phyloP scores from a whole-genome alignment of 2,888 invertebrate species.

The Drosophila crucigera region DNA sequence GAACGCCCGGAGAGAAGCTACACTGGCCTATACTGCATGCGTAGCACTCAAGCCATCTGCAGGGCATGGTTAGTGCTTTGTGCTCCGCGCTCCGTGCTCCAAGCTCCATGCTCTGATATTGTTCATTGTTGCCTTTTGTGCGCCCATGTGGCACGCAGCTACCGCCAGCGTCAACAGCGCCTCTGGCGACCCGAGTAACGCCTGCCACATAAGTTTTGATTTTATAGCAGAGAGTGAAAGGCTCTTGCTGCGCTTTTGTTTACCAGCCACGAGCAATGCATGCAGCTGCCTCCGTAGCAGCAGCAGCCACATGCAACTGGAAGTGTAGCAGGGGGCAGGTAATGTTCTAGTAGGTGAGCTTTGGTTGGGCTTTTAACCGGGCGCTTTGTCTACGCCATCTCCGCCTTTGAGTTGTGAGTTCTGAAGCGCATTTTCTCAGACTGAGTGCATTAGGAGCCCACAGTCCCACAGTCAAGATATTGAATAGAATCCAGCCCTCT shows the following conservation, averaged over 20 bases:
- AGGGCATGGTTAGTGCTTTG: constrained; percentile 25
- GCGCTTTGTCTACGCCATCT: constrained; percentile 53
- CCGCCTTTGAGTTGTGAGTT: constrained; percentile 24
- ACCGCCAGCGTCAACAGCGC: constrained; percentile 25
- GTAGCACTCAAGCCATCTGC: constrained; percentile 51
- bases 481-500: constrained; percentile 12
- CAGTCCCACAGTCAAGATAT: constrained; percentile 17
- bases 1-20: constrained; percentile 40
- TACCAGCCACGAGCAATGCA: constrained; percentile 65
- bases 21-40: constrained; percentile 38
- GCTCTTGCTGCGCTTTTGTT: constrained; percentile 77
- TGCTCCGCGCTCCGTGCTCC: constrained; percentile 4
- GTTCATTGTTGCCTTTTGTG: constrained; percentile 73
- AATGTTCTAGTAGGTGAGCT: constrained; percentile 17
- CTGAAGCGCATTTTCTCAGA: constrained; percentile 21
- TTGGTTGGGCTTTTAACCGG: constrained; percentile 21
- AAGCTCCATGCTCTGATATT: constrained; percentile 36
- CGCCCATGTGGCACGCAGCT: constrained; percentile 28
- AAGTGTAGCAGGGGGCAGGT: background rate
- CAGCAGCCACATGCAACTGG: constrained; percentile 15
- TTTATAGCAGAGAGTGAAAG: constrained; percentile 34
- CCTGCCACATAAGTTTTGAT: constrained; percentile 70
- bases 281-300: constrained; percentile 44
- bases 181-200: constrained; percentile 32
- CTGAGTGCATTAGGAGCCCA: constrained; percentile 59